A percentile compares a stretch with the other conserved stretches of the same genome.
phyloP scores from a whole-genome alignment of 2,797 vertebrate genomes.

The Spinibarbus caldwelli region DNA sequence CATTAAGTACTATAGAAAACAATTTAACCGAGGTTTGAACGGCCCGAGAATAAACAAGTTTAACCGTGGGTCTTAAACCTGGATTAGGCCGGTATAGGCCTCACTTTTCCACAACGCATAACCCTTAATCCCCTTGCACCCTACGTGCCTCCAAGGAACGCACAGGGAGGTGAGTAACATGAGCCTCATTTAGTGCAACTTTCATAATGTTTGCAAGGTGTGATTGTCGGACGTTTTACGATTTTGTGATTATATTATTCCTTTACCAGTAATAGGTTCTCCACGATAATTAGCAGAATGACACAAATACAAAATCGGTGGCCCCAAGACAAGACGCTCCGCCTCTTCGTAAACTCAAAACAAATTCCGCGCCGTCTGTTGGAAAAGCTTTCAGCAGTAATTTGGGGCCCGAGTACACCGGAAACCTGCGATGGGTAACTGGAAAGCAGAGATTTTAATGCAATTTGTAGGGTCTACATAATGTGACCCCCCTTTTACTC shows the following conservation, averaged over 20 bases:
- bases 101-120: slow-evolving; percentile 57
- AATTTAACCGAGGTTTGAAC: slow-evolving; percentile 49
- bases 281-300: slow-evolving; percentile 62
- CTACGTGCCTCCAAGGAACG: slow-evolving; percentile 49
- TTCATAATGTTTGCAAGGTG: slow-evolving; percentile 44
- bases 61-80: slow-evolving; percentile 73
- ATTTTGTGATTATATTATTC: background rate
- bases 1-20: background rate
- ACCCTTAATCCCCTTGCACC: slow-evolving; percentile 12
- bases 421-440: slow-evolving; percentile 81
- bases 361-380: slow-evolving; percentile 91
- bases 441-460: slow-evolving; percentile 89
- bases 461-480: slow-evolving; percentile 83
- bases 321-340: slow-evolving; percentile 83
- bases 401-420: slow-evolving; percentile 86
- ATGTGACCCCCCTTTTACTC: slow-evolving; percentile 78
- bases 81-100: slow-evolving; percentile 73
- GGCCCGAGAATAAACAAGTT: slow-evolving; percentile 75
- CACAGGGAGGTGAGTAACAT: slow-evolving; percentile 67
- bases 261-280: slow-evolving; percentile 43
- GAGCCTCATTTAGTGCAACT: slow-evolving; percentile 70
- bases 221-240: background rate
- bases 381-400: slow-evolving; percentile 90
- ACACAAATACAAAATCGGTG: slow-evolving; percentile 84
- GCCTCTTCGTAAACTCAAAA: slow-evolving; percentile 89